Percentiles rank a stretch among this genome's conserved stretches.
phyloP scores from a whole-genome alignment of 2,888 invertebrate species.

The Caenorhabditis japonica region DNA sequence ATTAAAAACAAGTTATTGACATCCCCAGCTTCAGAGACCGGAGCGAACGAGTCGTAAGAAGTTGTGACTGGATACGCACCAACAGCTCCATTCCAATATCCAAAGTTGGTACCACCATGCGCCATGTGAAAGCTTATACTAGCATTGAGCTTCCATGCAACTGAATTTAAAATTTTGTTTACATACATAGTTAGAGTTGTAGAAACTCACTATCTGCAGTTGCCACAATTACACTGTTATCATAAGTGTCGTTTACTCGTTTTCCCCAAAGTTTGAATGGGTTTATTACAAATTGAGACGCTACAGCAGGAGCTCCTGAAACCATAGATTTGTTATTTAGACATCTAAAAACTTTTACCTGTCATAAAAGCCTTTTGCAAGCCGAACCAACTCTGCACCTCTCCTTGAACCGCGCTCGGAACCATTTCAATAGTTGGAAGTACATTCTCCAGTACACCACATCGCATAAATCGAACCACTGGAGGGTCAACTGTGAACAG shows the following conservation, averaged over 20 bases:
- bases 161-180: slow-evolving; percentile 8
- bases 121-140: slow-evolving; percentile 64
- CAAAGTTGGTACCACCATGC: slow-evolving; percentile 72
- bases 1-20: slow-evolving; percentile 55
- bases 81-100: slow-evolving; percentile 64
- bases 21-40: slow-evolving; percentile 70
- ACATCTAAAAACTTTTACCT: background rate
- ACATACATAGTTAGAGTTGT: background rate
- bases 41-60: slow-evolving; percentile 73
- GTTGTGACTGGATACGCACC: slow-evolving; percentile 58
- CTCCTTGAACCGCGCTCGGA: slow-evolving; percentile 12
- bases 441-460: slow-evolving; percentile 17
- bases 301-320: slow-evolving; percentile 38
- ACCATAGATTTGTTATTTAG: background rate
- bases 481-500: slow-evolving; percentile 81
- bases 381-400: slow-evolving; percentile 23
- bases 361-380: slow-evolving; percentile 31
- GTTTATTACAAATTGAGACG: slow-evolving; percentile 37
- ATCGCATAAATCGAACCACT: slow-evolving; percentile 19
- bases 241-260: slow-evolving; percentile 12
- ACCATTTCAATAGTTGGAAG: slow-evolving; percentile 33
- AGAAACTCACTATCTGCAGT: slow-evolving; percentile 23
- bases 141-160: slow-evolving; percentile 34
- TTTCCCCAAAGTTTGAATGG: slow-evolving; percentile 39
- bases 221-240: slow-evolving; percentile 20